Evolutionary conservation across 2,888 invertebrate species (phyloP), one percentile per base, ranked within the genome.

Genomic region (Sinelater perroti): DNA sequence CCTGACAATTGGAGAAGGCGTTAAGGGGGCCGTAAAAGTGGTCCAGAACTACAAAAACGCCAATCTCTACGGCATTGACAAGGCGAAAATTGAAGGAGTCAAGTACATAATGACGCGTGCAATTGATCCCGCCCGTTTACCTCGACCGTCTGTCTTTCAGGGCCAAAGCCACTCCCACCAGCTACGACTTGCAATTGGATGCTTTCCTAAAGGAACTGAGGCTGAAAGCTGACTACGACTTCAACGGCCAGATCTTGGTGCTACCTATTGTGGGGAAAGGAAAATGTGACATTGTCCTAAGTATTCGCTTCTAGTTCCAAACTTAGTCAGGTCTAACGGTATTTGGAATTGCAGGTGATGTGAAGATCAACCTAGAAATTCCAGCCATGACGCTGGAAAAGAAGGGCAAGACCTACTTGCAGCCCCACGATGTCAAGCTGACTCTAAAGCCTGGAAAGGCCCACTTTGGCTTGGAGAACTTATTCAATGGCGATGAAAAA

Each of bases 21-120:
- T 10, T 2, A 79, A 79, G 0, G 79, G 82, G 16, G 85, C 89
- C 0, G 88, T 90, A 6, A 81, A 81, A 66, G 81, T 90, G 42
- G 79, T 81, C 8, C 90, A 90, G 76, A 81, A 83, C 69, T 88
- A 88, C 74, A 82, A 79, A 67, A 85, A 89, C 72, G 81, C 88
- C 57, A 82, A 85, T 65, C 76, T 90, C 8, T 75, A 83, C 51
- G 86, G 88, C 1, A 79, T 88, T 8, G 85, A 87, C 0, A 78
- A 80, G 56, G 81, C 84, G 2, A 75, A 77, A 35, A 73, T 87
- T 1, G 79, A 81, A 0, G 78, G 80, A 62, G 85, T 85, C 69
- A 81, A 82, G 87, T 87, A 72, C 73, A 76, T 62, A 35, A 4
- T 30, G 3, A 5, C 17, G 5, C 1, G 18, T 17, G 7, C 10